Evolutionary conservation across 2,888 invertebrate species (phyloP).

Genomic region (Lasioglossum malachurum): DNA sequence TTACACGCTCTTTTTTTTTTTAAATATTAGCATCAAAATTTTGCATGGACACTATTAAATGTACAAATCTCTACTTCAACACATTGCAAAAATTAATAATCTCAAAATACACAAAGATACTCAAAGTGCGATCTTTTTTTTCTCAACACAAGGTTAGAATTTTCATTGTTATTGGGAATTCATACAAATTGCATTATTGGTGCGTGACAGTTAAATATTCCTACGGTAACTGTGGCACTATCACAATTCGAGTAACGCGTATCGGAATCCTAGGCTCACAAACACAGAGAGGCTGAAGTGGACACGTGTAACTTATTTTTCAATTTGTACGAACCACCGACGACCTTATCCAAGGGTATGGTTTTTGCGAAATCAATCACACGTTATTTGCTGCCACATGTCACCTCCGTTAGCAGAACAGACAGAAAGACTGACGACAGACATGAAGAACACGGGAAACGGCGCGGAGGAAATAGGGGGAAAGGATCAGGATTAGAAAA

Average conservation of each 20-base stretch:
- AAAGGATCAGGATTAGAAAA: slow-evolving; percentile 49
- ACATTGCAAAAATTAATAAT: background rate
- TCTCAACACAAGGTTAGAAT: background rate
- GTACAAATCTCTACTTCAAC: background rate
- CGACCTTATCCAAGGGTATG: slow-evolving; percentile 62
- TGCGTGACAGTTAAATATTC: background rate
- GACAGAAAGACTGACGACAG: slow-evolving; percentile 69
- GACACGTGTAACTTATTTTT: slow-evolving; percentile 81
- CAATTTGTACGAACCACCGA: slow-evolving; percentile 75
- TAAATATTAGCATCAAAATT: background rate
- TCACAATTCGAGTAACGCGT: background rate
- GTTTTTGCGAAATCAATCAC: slow-evolving; percentile 82
- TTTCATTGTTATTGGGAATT: background rate
- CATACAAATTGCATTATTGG: background rate
- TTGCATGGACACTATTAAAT: background rate
- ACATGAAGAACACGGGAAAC: slow-evolving; percentile 45
- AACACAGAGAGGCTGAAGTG: slow-evolving; percentile 50
- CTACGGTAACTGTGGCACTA: background rate
- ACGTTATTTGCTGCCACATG: slow-evolving; percentile 78
- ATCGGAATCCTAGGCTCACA: slow-evolving; percentile 2
- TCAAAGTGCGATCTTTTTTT: background rate
- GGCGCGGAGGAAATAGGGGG: slow-evolving; percentile 38
- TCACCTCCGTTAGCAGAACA: slow-evolving; percentile 65
- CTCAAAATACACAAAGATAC: background rate
- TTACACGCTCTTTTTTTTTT: background rate